Evolutionary conservation across 2,113 vertebrate genomes (phyloP).

Genomic region (Ptilonorhynchus violaceus): DNA sequence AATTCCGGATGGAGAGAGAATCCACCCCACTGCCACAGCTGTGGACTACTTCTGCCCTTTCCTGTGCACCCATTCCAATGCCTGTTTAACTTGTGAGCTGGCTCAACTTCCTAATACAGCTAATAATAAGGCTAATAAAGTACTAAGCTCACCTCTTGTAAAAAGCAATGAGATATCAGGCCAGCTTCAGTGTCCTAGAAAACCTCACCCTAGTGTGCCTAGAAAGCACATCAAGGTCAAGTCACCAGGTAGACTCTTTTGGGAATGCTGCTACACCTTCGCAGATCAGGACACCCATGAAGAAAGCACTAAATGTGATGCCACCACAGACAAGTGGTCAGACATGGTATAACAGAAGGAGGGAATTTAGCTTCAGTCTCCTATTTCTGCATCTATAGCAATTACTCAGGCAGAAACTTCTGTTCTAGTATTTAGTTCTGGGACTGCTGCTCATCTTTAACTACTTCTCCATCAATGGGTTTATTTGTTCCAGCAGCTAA

Average conservation of each 20-base stretch:
- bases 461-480: neutral
- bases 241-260: neutral
- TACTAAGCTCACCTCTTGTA: neutral
- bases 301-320: neutral
- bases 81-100: neutral
- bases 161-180: neutral
- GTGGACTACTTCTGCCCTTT: neutral
- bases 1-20: neutral
- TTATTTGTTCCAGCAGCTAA: neutral
- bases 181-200: neutral
- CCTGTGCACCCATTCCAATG: neutral
- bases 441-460: neutral
- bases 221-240: neutral
- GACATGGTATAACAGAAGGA: neutral
- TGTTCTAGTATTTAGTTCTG: neutral
- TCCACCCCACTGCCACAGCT: neutral
- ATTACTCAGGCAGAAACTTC: neutral
- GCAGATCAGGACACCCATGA: neutral
- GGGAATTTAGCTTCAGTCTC: neutral
- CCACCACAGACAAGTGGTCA: neutral
- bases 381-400: neutral
- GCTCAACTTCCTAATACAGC: neutral
- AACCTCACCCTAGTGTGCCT: neutral
- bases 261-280: neutral
- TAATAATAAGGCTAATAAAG: neutral